These are phyloP conservation scores for Mus caroli DNA, from an alignment of 2,797 vertebrate species.

Conservation along the genomic window DNA sequence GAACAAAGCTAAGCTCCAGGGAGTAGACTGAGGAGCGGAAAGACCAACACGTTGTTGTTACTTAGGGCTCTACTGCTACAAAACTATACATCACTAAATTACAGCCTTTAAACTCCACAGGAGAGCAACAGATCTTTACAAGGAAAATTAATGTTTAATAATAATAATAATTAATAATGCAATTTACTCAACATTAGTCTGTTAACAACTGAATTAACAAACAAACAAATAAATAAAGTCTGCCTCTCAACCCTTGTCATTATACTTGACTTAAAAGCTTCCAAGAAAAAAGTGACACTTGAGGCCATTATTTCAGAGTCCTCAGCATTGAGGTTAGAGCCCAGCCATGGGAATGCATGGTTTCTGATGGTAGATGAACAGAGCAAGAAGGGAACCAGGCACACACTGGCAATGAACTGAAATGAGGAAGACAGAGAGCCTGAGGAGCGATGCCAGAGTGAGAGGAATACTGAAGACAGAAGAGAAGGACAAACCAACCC, in stretches of 20 bases:
- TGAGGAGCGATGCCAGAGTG: neutral
- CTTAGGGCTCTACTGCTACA: neutral
- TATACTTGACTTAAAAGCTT: neutral
- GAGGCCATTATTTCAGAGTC: neutral
- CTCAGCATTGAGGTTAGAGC: neutral
- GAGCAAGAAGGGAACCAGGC: neutral
- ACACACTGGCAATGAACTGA: neutral
- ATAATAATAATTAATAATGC: neutral
- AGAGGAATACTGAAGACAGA: neutral
- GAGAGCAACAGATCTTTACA: neutral
- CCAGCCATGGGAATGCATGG: neutral
- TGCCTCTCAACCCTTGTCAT: neutral
- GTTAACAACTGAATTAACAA: neutral
- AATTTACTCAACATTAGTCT: neutral
- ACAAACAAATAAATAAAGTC: neutral
- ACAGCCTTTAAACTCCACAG: neutral
- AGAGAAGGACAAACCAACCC: neutral
- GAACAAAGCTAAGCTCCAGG: neutral
- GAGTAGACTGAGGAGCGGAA: neutral
- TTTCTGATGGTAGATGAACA: neutral
- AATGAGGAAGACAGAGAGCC: neutral
- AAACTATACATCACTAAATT: neutral
- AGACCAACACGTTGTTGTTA: neutral
- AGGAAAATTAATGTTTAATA: slow-evolving; percentile 14
- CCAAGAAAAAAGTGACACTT: neutral